Percentiles rank a stretch among this genome's conserved stretches.
Evolutionary conservation across 2,113 vertebrate genomes (phyloP).

Genomic region (Callorhinus ursinus): DNA sequence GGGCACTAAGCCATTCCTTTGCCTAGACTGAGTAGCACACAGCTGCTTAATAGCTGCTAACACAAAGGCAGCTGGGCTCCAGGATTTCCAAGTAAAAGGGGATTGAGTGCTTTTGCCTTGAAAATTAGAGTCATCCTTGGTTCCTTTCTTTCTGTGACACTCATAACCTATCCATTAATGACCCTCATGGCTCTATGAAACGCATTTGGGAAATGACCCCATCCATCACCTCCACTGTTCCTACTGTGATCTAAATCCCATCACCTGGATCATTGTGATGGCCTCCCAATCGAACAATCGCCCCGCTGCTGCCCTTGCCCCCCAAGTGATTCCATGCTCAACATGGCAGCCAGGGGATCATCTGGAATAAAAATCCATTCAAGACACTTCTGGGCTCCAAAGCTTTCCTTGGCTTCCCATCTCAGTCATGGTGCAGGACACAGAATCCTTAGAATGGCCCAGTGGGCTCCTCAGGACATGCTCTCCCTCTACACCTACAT

Average conservation of each 20-base stretch:
- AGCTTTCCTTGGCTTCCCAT: not conserved
- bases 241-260: not conserved
- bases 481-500: accelerated
- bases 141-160: not conserved
- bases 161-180: not conserved
- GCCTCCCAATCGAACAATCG: not conserved
- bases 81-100: not conserved
- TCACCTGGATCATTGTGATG: not conserved
- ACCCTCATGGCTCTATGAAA: not conserved
- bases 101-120: not conserved
- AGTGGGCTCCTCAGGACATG: accelerated
- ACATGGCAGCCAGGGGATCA: not conserved
- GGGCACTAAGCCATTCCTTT: not conserved
- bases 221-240: accelerated
- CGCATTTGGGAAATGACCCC: not conserved
- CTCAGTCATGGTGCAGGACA: not conserved
- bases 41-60: not conserved
- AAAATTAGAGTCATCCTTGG: not conserved
- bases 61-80: too few species aligned
- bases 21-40: too few species aligned
- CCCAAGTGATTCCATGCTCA: not conserved
- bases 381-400: not conserved
- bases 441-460: not conserved
- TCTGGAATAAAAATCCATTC: not conserved
- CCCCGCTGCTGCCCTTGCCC: not conserved